Evolutionary conservation across 1,140 invertebrate species (phyloP).

Genomic region (Antheraea pernyi): DNA sequence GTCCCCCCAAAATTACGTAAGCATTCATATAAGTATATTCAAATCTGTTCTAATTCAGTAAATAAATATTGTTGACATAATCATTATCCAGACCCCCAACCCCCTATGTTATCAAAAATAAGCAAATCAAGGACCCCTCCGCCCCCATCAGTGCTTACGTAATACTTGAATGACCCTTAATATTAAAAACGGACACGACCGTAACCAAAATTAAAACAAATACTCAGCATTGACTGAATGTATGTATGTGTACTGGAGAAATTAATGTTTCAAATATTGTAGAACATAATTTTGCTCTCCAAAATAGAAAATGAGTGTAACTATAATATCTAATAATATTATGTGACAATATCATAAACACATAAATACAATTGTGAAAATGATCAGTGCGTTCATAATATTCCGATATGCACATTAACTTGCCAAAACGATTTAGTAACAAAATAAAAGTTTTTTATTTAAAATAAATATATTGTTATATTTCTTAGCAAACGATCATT

Average conservation of each 20-base stretch:
- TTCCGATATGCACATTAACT: neutral
- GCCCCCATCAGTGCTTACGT: no score
- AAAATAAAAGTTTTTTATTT: constrained; percentile 7
- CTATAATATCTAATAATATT: constrained; percentile 39
- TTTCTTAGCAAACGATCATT: constrained; percentile 15
- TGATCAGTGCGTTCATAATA: constrained; percentile 30
- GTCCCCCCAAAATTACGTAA: no score
- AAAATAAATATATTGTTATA: constrained; percentile 11
- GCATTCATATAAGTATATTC: no score
- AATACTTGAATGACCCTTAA: no score
- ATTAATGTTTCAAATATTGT: constrained; percentile 38
- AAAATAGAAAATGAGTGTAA: constrained; percentile 41
- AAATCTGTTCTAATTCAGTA: no score
- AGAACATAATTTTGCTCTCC: constrained; percentile 47
- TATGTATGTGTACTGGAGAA: constrained; percentile 17
- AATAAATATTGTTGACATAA: no score
- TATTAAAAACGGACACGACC: constrained; percentile 40
- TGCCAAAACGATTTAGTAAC: constrained; percentile 1
- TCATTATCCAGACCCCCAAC: no score
- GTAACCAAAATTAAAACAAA: constrained; percentile 37
- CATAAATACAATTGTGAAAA: constrained; percentile 37
- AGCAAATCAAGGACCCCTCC: no score
- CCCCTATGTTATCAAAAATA: no score
- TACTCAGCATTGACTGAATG: constrained; percentile 29
- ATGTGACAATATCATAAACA: constrained; percentile 49